A percentile compares a stretch with the other conserved stretches of the same genome.
Evolutionary conservation across 2,113 vertebrate genomes (phyloP).

Genomic region (Phaethornis superciliosus): DNA sequence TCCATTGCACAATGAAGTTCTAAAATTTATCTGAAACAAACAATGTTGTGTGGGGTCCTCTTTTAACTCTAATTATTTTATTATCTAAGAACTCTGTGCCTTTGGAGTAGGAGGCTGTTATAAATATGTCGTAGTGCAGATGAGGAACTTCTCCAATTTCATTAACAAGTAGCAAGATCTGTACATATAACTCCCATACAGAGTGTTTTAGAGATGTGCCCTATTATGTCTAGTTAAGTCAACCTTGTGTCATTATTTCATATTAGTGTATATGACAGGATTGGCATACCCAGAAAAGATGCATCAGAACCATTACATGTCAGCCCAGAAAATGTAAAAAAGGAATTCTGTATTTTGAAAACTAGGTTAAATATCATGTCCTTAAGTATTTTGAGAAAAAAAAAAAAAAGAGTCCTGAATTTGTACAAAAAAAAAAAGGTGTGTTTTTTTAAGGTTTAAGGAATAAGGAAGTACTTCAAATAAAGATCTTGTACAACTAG

Average conservation of each 20-base stretch:
- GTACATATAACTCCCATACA: neutral
- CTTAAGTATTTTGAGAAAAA: neutral
- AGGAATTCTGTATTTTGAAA: neutral
- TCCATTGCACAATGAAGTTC: neutral
- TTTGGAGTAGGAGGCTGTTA: neutral
- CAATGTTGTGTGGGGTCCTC: neutral
- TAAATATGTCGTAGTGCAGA: neutral
- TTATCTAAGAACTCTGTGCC: neutral
- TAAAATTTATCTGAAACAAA: neutral
- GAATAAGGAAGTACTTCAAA: neutral
- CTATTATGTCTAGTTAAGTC: conserved; percentile 67
- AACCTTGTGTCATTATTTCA: conserved; percentile 59
- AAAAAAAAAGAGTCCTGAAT: neutral
- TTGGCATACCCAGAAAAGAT: conserved; percentile 39
- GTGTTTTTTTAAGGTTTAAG: neutral
- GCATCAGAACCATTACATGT: neutral
- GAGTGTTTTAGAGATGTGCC: conserved; percentile 31
- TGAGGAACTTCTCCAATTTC: conserved; percentile 31
- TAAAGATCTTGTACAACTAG: neutral
- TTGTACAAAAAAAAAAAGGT: neutral
- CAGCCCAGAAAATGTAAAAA: conserved; percentile 16
- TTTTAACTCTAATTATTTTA: neutral
- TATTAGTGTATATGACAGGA: conserved; percentile 53
- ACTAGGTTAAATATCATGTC: neutral
- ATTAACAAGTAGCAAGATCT: conserved; percentile 54